Evolutionary conservation across 2,888 invertebrate genomes (phyloP).

Genomic region (Mimachlamys varia): DNA sequence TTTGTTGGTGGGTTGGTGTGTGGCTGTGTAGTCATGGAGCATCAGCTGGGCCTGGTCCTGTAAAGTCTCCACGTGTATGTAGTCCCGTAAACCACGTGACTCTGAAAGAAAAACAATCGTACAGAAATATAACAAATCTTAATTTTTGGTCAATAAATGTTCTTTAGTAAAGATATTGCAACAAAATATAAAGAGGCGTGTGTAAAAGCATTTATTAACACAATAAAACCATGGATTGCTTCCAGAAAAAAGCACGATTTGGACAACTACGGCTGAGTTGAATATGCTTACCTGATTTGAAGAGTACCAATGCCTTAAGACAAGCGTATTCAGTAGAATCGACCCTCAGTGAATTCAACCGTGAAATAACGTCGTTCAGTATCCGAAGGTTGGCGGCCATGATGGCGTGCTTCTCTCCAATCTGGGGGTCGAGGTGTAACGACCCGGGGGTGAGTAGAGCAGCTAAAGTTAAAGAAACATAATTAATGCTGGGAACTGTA

Average conservation of each 20-base stretch:
- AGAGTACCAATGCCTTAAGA: conserved; percentile 91
- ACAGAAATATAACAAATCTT: background rate
- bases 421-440: conserved; percentile 83
- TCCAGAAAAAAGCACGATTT: too few species aligned
- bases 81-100: conserved; percentile 85
- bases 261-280: too few species aligned
- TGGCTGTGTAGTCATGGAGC: conserved; percentile 86
- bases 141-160: too few species aligned
- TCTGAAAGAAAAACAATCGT: conserved; percentile 81
- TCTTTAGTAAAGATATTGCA: too few species aligned
- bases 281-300: conserved; percentile 87
- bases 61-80: conserved; percentile 84
- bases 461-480: conserved; percentile 59
- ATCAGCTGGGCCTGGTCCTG: conserved; percentile 92
- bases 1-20: conserved; percentile 72
- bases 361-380: conserved; percentile 86
- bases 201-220: too few species aligned
- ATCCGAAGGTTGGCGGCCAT: conserved; percentile 83
- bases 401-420: conserved; percentile 75
- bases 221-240: too few species aligned
- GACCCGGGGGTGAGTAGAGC: conserved; percentile 81
- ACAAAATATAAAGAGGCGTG: background rate
- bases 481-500: too few species aligned
- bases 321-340: conserved; percentile 93
- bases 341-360: conserved; percentile 86